phyloP scores from a whole-genome alignment of 1,140 invertebrate species.

The Onthophagus taurus region DNA sequence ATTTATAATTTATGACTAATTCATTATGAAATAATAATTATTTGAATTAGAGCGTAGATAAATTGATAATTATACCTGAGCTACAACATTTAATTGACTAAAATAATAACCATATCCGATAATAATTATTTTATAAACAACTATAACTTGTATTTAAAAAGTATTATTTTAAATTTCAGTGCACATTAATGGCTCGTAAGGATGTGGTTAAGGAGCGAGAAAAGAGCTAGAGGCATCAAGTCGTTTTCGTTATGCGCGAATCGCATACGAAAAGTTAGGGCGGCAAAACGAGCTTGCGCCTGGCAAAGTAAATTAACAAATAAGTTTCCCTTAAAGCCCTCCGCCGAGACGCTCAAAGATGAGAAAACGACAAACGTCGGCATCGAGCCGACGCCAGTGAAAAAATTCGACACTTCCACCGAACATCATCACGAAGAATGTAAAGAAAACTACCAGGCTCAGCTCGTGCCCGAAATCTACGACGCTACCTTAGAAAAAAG shows the following conservation, averaged over 20 bases:
- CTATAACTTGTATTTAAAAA: too few relatives aligned
- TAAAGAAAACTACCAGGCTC: conserved; percentile 32
- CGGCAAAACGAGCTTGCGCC: conserved; percentile 9
- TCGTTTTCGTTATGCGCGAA: conserved; percentile 18
- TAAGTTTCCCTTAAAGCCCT: too few relatives aligned
- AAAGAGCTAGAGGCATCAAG: conserved; percentile 22
- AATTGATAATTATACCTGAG: not conserved
- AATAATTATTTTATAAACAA: not conserved
- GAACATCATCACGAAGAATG: conserved; percentile 21
- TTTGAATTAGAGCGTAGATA: not conserved
- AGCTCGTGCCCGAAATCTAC: conserved; percentile 31
- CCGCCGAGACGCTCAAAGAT: conserved; percentile 11
- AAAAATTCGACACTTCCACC: conserved; percentile 13
- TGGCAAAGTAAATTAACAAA: conserved; percentile 15
- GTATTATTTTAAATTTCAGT: conserved; percentile 6
- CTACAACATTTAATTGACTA: not conserved
- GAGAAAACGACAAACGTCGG: conserved; percentile 2
- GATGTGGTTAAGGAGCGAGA: conserved; percentile 36
- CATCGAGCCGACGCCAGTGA: conserved; percentile 10
- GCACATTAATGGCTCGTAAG: conserved; percentile 18
- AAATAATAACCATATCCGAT: not conserved
- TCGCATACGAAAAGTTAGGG: conserved; percentile 10
- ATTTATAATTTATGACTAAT: not conserved
- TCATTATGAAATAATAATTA: not conserved
- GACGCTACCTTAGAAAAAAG: conserved; percentile 11